Evolutionary conservation across 2,797 vertebrate genomes (phyloP), one percentile per base, ranked within the genome.

Genomic region (Lagocephalus sceleratus): DNA sequence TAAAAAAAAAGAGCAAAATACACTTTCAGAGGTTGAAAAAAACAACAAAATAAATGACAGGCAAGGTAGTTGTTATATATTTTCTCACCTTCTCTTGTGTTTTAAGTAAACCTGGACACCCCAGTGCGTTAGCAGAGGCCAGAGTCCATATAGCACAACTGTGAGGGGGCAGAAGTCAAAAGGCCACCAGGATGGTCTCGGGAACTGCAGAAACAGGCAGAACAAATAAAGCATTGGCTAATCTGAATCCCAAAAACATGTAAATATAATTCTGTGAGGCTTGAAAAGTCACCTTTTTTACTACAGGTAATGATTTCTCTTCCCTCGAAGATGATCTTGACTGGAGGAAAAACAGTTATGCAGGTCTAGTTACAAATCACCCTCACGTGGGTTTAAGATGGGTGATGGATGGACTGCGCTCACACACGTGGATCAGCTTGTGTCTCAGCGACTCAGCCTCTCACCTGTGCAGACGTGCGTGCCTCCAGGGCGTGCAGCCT

Each of bases 51-150:
- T 3, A 35, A 0, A 51, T 40, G 11, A 16, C 2, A n/a, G 20
- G 19, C 8, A 20, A 50, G 3, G 15, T 5, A 20, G 20, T 41
- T 51, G 43, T 35, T 2, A 7, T n/a, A 3, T 49, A 35, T 55
- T 42, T 47, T 20, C 63, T 91, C 85, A 96, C 96, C 93, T 95
- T 87, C 92, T 89, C 66, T 85, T 94, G 50, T 91, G 90, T 76
- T 92, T 91, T 75, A 94, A 86, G 77, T 95, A 97, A 55, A 96
- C 76, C 47, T 93, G 90, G 54, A 95, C 85, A 52, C 98, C 75
- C 92, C 92, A 95, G 71, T 97, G 94, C 23, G 91, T 89, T 76
- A 95, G 63, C 57, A 98, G 92, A 26, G 96, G 95, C 95, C 95
- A 97, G 40, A 93, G 45, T 20, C 94, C 6, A 29, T 93, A 90